phyloP scores from a whole-genome alignment of 2,797 vertebrate species.

The Pantherophis vulpinus region DNA sequence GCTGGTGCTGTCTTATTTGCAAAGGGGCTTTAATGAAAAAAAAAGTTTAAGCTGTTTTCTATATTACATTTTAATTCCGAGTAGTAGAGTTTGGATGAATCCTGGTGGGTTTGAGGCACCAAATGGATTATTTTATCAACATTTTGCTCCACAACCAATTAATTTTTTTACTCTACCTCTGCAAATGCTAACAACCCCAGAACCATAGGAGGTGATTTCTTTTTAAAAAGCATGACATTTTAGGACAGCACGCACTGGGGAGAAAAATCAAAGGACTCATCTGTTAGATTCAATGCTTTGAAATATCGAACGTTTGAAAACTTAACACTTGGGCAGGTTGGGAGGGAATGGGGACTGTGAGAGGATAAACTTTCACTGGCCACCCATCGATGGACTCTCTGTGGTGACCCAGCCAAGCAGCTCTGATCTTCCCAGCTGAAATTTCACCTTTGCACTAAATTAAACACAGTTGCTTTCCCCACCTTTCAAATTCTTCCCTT shows the following conservation, averaged over 20 bases:
- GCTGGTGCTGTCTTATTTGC: constrained; percentile 16
- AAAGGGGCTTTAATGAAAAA: constrained; percentile 26
- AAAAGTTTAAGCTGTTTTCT: constrained; percentile 36
- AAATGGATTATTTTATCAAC: constrained; percentile 37
- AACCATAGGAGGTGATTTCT: constrained; percentile 47
- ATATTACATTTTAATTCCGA: constrained; percentile 46
- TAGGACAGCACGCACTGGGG: constrained; percentile 61
- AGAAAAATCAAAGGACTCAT: constrained; percentile 72
- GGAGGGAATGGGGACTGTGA: constrained; percentile 57
- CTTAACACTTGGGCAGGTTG: constrained; percentile 58
- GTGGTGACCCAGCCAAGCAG: constrained; percentile 61
- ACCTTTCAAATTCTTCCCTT: constrained; percentile 7
- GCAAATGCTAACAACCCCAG: constrained; percentile 54
- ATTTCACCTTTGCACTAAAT: constrained; percentile 69
- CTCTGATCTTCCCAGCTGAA: constrained; percentile 62
- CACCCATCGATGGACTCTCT: constrained; percentile 75
- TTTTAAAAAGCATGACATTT: constrained; percentile 46
- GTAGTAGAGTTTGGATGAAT: neutral
- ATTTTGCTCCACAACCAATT: constrained; percentile 63
- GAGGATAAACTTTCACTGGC: constrained; percentile 72
- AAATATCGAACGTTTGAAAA: constrained; percentile 62
- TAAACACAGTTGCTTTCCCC: constrained; percentile 58
- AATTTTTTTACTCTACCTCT: constrained; percentile 56
- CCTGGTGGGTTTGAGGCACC: neutral
- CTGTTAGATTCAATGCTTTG: constrained; percentile 68